These are phyloP conservation scores for Pogonomyrmex barbatus DNA, from an alignment of 1,140 invertebrate species.

Conservation along the genomic window DNA sequence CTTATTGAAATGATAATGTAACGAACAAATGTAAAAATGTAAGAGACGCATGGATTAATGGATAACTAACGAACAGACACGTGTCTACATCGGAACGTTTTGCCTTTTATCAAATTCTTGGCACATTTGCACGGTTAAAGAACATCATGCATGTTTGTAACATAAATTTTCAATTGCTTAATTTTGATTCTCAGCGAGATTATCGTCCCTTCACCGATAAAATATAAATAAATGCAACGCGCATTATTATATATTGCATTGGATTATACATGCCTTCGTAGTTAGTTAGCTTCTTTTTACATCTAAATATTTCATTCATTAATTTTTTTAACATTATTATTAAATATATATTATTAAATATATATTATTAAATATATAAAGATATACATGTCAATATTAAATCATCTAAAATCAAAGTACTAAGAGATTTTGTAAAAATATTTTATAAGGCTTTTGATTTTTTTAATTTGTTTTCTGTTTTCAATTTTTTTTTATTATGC, in stretches of 20 bases:
- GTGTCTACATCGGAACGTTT: constrained; percentile 30
- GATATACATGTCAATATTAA: background rate
- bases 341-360: background rate
- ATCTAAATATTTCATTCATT: background rate
- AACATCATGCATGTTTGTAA: constrained; percentile 16
- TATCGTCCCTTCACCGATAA: constrained; percentile 30
- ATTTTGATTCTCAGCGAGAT: constrained; percentile 53
- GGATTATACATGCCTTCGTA: background rate
- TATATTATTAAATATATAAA: background rate
- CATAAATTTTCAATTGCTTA: background rate
- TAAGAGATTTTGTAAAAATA: no score
- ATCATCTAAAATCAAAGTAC: background rate
- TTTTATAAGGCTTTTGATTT: no score
- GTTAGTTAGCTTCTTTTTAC: background rate
- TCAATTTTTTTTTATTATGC: background rate
- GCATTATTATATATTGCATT: background rate
- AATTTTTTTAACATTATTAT: background rate
- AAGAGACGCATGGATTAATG: constrained; percentile 14
- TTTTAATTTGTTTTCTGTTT: background rate
- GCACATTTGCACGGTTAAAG: constrained; percentile 45
- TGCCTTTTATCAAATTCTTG: constrained; percentile 52
- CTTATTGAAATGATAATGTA: constrained; percentile 22
- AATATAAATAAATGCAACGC: constrained; percentile 15
- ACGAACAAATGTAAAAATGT: constrained; percentile 30
- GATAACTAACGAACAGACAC: constrained; percentile 21